These are phyloP conservation scores for Spea hammondii DNA, from an alignment of 2,797 vertebrate genomes.

Conservation along the genomic window DNA sequence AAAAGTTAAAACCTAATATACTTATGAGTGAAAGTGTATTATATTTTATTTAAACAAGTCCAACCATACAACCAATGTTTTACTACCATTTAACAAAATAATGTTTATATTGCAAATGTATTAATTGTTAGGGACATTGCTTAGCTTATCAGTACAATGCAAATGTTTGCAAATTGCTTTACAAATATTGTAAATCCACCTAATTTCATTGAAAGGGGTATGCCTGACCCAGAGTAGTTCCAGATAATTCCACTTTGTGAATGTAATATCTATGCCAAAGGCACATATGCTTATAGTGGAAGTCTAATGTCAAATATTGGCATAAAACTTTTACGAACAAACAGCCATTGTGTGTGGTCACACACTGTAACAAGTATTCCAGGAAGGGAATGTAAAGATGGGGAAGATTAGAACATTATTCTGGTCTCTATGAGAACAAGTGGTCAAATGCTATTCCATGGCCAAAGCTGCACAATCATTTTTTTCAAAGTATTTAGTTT, in stretches of 20 bases:
- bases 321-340: neutral
- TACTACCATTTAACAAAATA: neutral
- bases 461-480: neutral
- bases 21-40: too few relatives aligned
- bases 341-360: slow-evolving; percentile 22
- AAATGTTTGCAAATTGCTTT: neutral
- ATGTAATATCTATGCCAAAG: neutral
- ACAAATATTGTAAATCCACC: neutral
- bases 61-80: neutral
- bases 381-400: slow-evolving; percentile 6
- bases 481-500: neutral
- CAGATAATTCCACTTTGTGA: neutral
- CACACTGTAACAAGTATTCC: neutral
- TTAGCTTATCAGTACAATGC: neutral
- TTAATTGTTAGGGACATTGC: neutral
- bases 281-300: neutral
- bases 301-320: slow-evolving; percentile 20
- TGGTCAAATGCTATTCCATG: neutral
- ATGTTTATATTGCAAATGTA: neutral
- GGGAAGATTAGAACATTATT: slow-evolving; percentile 6
- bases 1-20: too few relatives aligned
- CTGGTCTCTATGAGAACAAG: slow-evolving; percentile 8
- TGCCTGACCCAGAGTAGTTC: neutral
- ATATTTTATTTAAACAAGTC: neutral
- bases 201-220: neutral